phyloP scores from a whole-genome alignment of 1,140 invertebrate genomes.

The Triops longicaudatus region DNA sequence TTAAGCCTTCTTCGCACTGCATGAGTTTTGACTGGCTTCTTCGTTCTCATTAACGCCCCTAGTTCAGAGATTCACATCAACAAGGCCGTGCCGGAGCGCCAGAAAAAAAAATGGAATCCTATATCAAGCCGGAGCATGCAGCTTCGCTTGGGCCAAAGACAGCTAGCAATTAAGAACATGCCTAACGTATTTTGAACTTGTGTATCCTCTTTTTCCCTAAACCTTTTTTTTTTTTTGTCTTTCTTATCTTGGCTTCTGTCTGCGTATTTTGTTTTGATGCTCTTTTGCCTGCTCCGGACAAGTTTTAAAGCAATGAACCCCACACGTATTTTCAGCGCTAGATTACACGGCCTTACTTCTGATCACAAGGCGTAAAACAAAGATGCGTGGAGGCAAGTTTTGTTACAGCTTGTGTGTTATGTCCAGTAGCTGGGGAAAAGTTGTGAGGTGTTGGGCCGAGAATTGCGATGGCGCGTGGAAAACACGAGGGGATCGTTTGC shows the following conservation, averaged over 20 bases:
- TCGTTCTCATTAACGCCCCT: background rate
- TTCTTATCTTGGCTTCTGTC: background rate
- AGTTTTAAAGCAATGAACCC: background rate
- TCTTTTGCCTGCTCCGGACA: background rate
- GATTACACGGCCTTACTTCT: background rate
- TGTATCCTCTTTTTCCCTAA: background rate
- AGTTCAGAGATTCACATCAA: background rate
- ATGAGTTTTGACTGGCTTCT: background rate
- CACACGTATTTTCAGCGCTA: background rate
- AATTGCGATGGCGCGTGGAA: conserved; percentile 8
- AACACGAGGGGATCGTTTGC: conserved; percentile 14
- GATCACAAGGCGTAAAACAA: background rate
- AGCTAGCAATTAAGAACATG: conserved; percentile 8
- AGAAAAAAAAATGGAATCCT: background rate
- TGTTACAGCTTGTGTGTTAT: background rate
- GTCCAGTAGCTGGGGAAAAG: background rate
- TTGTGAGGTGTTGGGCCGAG: background rate
- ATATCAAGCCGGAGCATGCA: background rate
- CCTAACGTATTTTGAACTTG: background rate
- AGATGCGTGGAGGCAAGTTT: background rate
- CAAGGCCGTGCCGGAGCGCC: background rate
- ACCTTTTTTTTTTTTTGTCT: background rate
- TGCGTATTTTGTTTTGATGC: background rate
- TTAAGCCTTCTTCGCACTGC: background rate
- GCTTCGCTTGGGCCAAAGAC: background rate